Evolutionary conservation across 2,797 vertebrate species (phyloP).

Genomic region (Oryzias dopingdopingensis): DNA sequence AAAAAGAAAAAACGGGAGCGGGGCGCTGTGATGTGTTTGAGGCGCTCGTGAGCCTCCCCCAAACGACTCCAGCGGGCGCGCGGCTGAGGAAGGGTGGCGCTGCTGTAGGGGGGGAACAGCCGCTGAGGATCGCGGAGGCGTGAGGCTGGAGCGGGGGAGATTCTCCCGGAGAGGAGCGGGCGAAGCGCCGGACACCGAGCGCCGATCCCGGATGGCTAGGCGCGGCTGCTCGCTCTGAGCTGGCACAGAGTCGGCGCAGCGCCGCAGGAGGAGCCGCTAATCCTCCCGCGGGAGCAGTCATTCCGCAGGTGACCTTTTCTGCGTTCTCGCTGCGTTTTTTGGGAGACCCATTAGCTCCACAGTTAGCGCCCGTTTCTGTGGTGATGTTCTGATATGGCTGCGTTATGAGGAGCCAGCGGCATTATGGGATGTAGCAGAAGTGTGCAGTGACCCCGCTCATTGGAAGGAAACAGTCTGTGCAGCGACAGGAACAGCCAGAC

Average conservation of each 20-base stretch:
- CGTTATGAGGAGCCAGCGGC: conserved; percentile 49
- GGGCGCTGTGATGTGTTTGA: conserved; percentile 37
- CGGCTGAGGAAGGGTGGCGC: not conserved
- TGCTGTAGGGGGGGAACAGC: not conserved
- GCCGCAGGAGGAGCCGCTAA: conserved; percentile 25
- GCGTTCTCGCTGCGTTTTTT: conserved; percentile 27
- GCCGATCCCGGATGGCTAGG: conserved; percentile 77
- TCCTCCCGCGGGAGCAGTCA: no score
- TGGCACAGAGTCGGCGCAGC: conserved; percentile 52
- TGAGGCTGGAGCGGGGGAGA: conserved; percentile 46
- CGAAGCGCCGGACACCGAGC: conserved; percentile 59
- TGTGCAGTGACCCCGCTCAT: conserved; percentile 65
- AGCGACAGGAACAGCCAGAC: conserved; percentile 57
- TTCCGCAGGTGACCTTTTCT: conserved; percentile 2
- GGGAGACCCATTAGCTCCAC: conserved; percentile 34
- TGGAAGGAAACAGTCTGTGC: conserved; percentile 63
- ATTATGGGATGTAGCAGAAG: conserved; percentile 71
- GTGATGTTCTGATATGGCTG: conserved; percentile 49
- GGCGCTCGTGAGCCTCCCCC: conserved; percentile 27
- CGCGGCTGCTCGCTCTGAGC: conserved; percentile 73
- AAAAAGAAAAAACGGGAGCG: conserved; percentile 23
- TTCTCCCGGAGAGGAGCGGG: conserved; percentile 49
- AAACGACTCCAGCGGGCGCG: conserved; percentile 21
- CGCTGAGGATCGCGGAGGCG: conserved; percentile 37
- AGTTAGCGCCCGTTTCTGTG: conserved; percentile 8